Evolutionary conservation across 2,888 invertebrate species (phyloP).

Genomic region (Cistogaster globosa): DNA sequence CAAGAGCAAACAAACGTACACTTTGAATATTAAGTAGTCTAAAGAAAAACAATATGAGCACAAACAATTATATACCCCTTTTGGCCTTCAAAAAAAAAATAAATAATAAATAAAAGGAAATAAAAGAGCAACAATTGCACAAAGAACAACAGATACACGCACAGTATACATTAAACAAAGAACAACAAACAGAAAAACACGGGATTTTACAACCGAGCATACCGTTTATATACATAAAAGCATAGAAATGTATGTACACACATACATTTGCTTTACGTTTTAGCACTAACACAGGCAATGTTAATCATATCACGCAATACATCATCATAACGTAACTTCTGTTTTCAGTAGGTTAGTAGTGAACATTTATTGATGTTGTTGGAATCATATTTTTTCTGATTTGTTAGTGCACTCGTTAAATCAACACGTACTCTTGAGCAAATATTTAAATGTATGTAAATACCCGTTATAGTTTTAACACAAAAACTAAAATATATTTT

Average conservation of each 20-base stretch:
- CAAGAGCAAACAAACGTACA: background rate
- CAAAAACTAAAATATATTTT: constrained; percentile 8
- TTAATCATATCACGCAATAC: constrained; percentile 41
- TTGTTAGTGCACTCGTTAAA: too few relatives aligned
- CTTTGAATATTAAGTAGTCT: constrained; percentile 13
- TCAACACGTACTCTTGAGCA: too few relatives aligned
- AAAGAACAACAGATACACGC: background rate
- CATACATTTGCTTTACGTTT: background rate
- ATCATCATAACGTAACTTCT: constrained; percentile 4
- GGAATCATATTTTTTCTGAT: background rate
- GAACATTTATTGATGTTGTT: constrained; percentile 16
- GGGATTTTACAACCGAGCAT: constrained; percentile 31
- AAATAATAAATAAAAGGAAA: background rate
- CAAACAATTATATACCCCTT: constrained; percentile 5
- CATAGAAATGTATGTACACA: background rate
- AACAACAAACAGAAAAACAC: constrained; percentile 5
- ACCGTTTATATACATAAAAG: constrained; percentile 19
- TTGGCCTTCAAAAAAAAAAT: background rate
- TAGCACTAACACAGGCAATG: background rate
- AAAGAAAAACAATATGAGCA: constrained; percentile 6
- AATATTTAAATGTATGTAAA: too few relatives aligned
- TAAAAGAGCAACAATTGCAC: constrained; percentile 47
- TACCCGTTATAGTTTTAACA: background rate
- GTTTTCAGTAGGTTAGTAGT: constrained; percentile 48
- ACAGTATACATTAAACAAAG: background rate